Conservation (phyloP, 2,113 vertebrate genomes). For the Alouatta palliata region DNA sequence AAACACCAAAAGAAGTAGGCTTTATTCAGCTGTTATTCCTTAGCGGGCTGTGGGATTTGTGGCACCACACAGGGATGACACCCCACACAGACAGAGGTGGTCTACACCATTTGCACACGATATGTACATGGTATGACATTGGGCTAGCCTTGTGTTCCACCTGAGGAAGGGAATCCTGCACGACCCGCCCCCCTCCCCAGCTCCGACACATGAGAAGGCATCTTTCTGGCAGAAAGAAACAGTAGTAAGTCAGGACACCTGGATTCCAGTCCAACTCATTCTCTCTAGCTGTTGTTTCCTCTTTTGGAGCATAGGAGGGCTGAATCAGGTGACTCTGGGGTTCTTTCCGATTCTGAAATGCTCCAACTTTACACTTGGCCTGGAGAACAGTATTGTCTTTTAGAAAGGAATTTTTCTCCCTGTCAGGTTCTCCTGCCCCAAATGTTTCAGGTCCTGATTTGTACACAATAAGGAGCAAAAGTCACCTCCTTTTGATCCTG, state of each 20-base stretch:
- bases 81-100: too few species aligned
- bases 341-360: background rate
- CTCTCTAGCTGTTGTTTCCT: background rate
- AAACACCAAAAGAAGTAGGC: background rate
- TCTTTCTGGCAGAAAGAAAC: background rate
- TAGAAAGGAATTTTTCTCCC: background rate
- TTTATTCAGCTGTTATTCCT: background rate
- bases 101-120: background rate
- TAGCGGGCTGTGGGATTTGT: background rate
- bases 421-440: background rate
- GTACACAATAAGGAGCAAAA: background rate
- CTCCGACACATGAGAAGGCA: background rate
- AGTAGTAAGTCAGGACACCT: background rate
- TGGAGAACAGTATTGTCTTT: background rate
- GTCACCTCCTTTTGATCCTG: background rate
- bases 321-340: background rate
- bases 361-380: background rate
- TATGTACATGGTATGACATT: background rate
- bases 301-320: background rate
- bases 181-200: background rate
- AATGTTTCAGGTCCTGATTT: background rate
- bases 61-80: background rate
- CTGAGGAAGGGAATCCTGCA: background rate
- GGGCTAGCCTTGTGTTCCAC: background rate
- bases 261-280: background rate